A percentile compares a stretch with the other conserved stretches of the same genome.
Conservation (phyloP, 1,140 invertebrate genomes). For the Pachypeltis micranthus region DNA sequence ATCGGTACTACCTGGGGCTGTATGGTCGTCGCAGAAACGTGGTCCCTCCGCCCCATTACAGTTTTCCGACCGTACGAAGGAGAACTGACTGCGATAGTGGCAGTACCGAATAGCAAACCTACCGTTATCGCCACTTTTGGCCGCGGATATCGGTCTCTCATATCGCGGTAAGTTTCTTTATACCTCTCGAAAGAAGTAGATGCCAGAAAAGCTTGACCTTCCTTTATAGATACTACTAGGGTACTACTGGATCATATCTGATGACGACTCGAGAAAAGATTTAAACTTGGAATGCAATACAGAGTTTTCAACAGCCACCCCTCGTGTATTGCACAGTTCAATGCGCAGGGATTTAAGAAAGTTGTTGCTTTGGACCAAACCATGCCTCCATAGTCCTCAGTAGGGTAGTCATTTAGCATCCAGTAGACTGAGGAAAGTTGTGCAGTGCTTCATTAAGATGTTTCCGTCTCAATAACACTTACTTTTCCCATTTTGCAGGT, state of each 20-base stretch:
- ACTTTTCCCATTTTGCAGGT: conserved; percentile 14
- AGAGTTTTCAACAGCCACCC: background rate
- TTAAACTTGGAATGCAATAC: background rate
- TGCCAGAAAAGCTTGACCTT: background rate
- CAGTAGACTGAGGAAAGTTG: too few relatives aligned
- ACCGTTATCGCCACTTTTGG: conserved; percentile 58
- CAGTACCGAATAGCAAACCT: conserved; percentile 20
- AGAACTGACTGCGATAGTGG: conserved; percentile 44
- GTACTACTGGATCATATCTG: background rate
- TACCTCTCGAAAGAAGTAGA: background rate
- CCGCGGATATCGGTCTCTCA: conserved; percentile 66
- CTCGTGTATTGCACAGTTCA: background rate
- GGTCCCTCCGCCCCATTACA: conserved; percentile 68
- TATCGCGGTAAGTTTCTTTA: conserved; percentile 31
- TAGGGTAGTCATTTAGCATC: too few relatives aligned
- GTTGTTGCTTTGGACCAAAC: too few relatives aligned
- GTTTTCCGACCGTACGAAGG: conserved; percentile 83
- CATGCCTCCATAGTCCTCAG: too few relatives aligned
- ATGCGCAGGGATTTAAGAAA: too few relatives aligned
- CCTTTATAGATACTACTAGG: too few relatives aligned
- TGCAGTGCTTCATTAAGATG: too few relatives aligned
- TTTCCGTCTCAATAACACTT: too few relatives aligned
- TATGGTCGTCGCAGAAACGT: conserved; percentile 70
- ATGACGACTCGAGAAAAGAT: background rate
- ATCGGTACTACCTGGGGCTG: conserved; percentile 88